Evolutionary conservation across 2,113 vertebrate species (phyloP), one percentile per base, ranked within the genome.

Genomic region (Rallus limicola): DNA sequence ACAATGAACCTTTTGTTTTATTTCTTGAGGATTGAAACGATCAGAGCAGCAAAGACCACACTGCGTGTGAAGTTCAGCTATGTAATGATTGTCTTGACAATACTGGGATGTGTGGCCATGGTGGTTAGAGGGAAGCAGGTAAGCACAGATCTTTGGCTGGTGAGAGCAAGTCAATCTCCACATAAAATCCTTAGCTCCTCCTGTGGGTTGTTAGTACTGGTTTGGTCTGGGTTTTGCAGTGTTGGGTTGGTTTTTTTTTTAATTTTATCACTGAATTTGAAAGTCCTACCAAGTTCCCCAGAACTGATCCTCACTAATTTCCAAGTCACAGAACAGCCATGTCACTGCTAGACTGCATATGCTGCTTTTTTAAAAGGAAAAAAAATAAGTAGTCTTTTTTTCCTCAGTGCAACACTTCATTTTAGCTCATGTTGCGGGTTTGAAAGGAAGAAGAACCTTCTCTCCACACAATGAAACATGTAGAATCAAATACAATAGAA

Each of bases 111-210:
- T 81, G 1, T 99, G 15, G 0, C 16, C 3, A 99, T 98, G 98
- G 82, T 99, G 38, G 17, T 98, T 29, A 19, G 94, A 81, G 99
- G 99, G 46, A 99, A 99, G 97, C 80, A 95, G 98, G 99, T 99
- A 90, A 98, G 98, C 92, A 50, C 18, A 31, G 44, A 53, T 59
- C 69, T 58, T 48, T 77, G 52, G 26, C 46, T 79, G 36, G 46
- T 63, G 20, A 69, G 21, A 31, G 16, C 52, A 82, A 40, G 38
- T 70, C 59, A n/a, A 17, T 56, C 52, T 82, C 64, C 6, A 48
- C 18, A 8, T 42, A 17, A 70, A 89, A 16, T 50, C n/a, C 38
- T 71, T 29, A 2, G 31, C 20, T 88, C 14, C 36, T 82, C 60
- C n/a, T 80, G 0, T 19, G 20, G 20, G 82, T 52, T 85, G 42